Conservation (phyloP, 2,113 vertebrate species). For the Emydocephalus ijimae region DNA sequence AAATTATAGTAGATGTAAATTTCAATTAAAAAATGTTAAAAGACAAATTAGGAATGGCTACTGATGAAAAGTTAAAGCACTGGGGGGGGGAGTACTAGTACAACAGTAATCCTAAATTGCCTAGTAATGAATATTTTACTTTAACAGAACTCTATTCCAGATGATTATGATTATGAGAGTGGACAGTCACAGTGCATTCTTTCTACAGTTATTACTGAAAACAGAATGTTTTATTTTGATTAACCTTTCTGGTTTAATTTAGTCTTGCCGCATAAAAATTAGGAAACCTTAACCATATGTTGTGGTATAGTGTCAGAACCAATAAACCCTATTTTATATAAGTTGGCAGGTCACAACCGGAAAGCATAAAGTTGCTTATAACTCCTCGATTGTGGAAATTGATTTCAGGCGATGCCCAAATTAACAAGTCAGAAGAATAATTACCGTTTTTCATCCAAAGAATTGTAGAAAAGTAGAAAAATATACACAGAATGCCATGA, state of each 20-base stretch:
- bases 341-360: neutral
- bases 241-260: neutral
- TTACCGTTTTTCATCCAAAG: neutral
- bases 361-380: neutral
- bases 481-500: neutral
- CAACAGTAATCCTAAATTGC: neutral
- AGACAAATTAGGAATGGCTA: neutral
- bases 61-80: neutral
- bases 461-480: neutral
- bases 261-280: neutral
- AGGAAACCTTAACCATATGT: neutral
- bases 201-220: neutral
- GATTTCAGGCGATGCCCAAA: neutral
- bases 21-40: neutral
- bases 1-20: neutral
- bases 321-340: neutral
- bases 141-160: neutral
- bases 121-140: neutral
- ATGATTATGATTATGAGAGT: neutral
- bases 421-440: neutral
- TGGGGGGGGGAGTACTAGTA: no score
- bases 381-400: neutral
- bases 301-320: neutral
- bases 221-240: neutral
- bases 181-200: neutral